Conservation (phyloP, 2,113 vertebrate species). For the Oreochromis niloticus region DNA sequence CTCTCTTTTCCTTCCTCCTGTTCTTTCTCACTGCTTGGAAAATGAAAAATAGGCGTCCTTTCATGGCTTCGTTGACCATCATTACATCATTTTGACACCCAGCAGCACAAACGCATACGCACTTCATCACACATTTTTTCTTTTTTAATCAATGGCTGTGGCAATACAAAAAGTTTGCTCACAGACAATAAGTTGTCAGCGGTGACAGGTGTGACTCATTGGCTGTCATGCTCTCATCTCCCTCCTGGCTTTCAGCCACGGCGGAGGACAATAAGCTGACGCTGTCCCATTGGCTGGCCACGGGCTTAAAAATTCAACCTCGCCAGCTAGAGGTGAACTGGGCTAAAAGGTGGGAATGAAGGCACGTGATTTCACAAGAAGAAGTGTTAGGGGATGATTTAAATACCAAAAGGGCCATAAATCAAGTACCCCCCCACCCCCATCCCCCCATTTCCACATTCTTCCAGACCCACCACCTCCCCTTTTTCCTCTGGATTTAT, state of each 20-base stretch:
- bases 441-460: slow-evolving; percentile 57
- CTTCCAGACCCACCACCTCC: slow-evolving; percentile 39
- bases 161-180: slow-evolving; percentile 19
- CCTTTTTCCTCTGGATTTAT: slow-evolving; percentile 56
- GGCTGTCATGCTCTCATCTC: slow-evolving; percentile 23
- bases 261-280: not conserved
- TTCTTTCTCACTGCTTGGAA: slow-evolving; percentile 57
- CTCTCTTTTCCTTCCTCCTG: slow-evolving; percentile 60
- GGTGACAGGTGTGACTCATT: slow-evolving; percentile 30
- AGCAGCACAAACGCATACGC: not conserved
- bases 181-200: slow-evolving; percentile 42
- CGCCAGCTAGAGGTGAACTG: slow-evolving; percentile 52
- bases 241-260: slow-evolving; percentile 19
- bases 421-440: slow-evolving; percentile 38
- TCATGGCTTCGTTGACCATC: slow-evolving; percentile 66
- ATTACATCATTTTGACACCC: slow-evolving; percentile 74
- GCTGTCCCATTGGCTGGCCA: slow-evolving; percentile 13
- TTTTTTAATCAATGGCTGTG: slow-evolving; percentile 1
- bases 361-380: slow-evolving; percentile 52
- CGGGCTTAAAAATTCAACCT: slow-evolving; percentile 18
- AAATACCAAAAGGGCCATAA: slow-evolving; percentile 64
- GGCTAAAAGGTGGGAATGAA: slow-evolving; percentile 45
- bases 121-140: not conserved
- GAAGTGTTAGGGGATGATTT: slow-evolving; percentile 46
- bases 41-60: slow-evolving; percentile 73